Evolutionary conservation across 1,140 invertebrate genomes (phyloP).

Genomic region (Philotrypesis tridentata): DNA sequence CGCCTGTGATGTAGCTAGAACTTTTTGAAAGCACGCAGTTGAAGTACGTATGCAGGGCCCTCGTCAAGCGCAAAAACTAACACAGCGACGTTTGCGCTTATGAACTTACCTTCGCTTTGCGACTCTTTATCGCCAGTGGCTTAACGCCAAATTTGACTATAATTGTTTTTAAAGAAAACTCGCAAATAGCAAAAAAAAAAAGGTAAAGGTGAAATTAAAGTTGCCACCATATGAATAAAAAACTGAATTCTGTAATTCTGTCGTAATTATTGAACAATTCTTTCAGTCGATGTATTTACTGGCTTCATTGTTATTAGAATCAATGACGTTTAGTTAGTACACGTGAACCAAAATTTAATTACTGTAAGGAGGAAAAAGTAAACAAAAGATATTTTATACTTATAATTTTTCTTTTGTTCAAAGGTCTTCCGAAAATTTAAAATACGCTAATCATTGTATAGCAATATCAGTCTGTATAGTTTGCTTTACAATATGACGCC

Average conservation of each 20-base stretch:
- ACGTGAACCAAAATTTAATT: conserved; percentile 1
- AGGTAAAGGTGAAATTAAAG: neutral
- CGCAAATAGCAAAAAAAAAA: conserved; percentile 21
- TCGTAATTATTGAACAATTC: neutral
- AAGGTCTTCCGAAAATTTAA: conserved; percentile 44
- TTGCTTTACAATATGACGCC: conserved; percentile 32
- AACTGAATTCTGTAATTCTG: too few species aligned
- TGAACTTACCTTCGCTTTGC: conserved; percentile 46
- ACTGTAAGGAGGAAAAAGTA: too few species aligned
- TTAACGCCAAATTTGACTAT: conserved; percentile 16
- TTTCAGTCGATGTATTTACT: neutral
- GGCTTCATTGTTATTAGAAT: neutral
- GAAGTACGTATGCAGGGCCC: conserved; percentile 62
- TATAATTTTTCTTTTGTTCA: conserved; percentile 22
- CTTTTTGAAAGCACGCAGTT: conserved; percentile 57
- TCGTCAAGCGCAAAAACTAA: conserved; percentile 40
- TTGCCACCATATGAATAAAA: neutral
- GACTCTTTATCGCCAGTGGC: conserved; percentile 37
- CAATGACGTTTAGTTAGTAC: neutral
- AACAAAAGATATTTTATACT: neutral
- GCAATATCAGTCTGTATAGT: conserved; percentile 27
- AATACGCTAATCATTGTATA: conserved; percentile 14
- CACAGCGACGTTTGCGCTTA: conserved; percentile 25
- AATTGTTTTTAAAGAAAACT: conserved; percentile 29
- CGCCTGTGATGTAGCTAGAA: conserved; percentile 71